Evolutionary conservation across 1,140 invertebrate genomes (phyloP), one percentile per base, ranked within the genome.

Genomic region (Caenorhabditis inopinata): DNA sequence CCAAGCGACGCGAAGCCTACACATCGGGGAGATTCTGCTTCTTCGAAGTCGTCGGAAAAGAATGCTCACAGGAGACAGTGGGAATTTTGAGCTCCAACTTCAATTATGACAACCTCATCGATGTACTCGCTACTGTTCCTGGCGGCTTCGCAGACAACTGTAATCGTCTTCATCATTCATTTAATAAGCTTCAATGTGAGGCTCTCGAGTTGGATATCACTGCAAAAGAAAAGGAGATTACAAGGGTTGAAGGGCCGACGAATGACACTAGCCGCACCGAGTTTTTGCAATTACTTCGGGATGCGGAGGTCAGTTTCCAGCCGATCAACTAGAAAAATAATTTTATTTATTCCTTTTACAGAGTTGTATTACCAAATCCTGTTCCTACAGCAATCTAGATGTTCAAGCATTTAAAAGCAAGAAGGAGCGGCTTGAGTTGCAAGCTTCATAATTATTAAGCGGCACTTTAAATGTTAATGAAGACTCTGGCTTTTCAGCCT

Each of bases 61-160:
- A 68, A 21, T 68, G 58, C 58, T 68, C 58, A 0, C n/a, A 7
- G 4, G 58, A 68, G n/a, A 68, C 58, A 1, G 29, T 68, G 0
- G 32, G 3, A 35, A 68, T 68, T 18, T 32, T 68, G 1, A 68
- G 58, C n/a, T 68, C 58, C 7, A 68, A 68, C n/a, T 68, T 68
- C n/a, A 68, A 68, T 32, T 68, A 68, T 21, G 58, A 68, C 32
- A 68, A 68, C n/a, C 32, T 68, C 3, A 68, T 68, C n/a, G 38
- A 68, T 29, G 58, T 68, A 2, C 25, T 68, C 1, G 38, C 58
- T 11, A 68, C 58, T 38, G 11, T 68, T 0, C 58, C 58, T 0
- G 32, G n/a, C 14, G 58, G 58, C 11, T 21, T 68, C 11, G 0
- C n/a, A 21, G 58, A 68, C 12, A 68, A 68, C 32, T 68, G 58